Evolutionary conservation across 2,888 invertebrate genomes (phyloP).

Genomic region (Caenorhabditis drosophilae): DNA sequence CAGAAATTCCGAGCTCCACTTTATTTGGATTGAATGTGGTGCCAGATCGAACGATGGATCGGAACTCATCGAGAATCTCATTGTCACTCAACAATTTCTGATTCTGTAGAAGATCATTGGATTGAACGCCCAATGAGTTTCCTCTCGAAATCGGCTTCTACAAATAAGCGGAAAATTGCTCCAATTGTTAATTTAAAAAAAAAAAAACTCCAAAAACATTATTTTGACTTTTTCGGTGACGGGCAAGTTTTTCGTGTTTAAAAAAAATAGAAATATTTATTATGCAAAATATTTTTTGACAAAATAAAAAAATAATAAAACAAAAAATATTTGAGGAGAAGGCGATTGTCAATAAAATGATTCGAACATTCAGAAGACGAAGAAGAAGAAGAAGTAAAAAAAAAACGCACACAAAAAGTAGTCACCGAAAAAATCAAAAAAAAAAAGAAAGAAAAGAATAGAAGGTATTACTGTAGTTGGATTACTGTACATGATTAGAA

Average conservation of each 20-base stretch:
- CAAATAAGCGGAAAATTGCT: no score
- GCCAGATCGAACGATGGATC: conserved; percentile 15
- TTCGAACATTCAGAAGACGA: no score
- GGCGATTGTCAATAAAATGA: no score
- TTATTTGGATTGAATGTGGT: conserved; percentile 30
- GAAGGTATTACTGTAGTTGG: background rate
- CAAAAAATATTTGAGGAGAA: no score
- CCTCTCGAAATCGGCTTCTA: conserved; percentile 25
- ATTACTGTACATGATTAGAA: background rate
- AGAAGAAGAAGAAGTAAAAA: no score
- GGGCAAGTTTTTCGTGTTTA: conserved; percentile 8
- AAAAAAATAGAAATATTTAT: conserved; percentile 2
- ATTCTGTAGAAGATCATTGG: background rate
- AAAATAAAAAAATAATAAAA: conserved; percentile 9
- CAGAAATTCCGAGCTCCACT: conserved; percentile 28
- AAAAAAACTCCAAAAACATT: no score
- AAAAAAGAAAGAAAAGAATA: background rate
- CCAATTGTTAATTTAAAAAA: no score
- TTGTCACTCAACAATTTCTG: background rate
- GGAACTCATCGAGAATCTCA: conserved; percentile 13
- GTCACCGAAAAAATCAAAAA: conserved; percentile 32
- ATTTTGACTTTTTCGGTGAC: conserved; percentile 28
- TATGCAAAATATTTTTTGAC: conserved; percentile 3
- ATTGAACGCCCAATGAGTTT: conserved; percentile 9
- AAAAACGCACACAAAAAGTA: no score